Evolutionary conservation across 2,113 vertebrate genomes (phyloP).

Genomic region (Fukomys damarensis): DNA sequence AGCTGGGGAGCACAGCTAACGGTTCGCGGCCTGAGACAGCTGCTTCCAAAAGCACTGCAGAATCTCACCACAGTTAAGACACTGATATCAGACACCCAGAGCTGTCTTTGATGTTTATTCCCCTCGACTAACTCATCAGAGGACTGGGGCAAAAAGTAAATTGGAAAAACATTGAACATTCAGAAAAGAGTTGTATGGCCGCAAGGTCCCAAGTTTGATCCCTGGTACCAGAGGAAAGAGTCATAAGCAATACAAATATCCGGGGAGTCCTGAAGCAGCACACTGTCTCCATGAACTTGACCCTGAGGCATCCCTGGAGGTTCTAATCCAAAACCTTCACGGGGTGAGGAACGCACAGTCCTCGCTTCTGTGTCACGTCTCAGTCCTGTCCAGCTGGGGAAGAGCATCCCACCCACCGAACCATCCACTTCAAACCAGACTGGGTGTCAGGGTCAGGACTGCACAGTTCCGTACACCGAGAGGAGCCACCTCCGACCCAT

Average conservation of each 20-base stretch:
- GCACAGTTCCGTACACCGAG: constrained; percentile 64
- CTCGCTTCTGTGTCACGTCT: constrained; percentile 44
- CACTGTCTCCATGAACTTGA: neutral
- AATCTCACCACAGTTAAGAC: neutral
- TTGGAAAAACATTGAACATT: neutral
- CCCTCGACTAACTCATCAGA: neutral
- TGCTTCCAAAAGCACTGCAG: neutral
- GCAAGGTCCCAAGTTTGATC: too few relatives aligned
- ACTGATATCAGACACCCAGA: neutral
- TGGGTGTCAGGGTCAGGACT: neutral
- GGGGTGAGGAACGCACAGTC: constrained; percentile 33
- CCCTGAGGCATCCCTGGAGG: constrained; percentile 43
- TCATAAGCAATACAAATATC: neutral
- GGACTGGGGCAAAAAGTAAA: neutral
- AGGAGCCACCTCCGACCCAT: constrained; percentile 12
- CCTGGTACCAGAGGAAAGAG: neutral
- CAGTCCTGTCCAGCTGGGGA: constrained; percentile 57
- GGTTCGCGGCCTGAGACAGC: neutral
- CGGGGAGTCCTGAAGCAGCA: neutral
- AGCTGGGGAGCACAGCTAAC: rapidly evolving
- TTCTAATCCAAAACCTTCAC: constrained; percentile 41
- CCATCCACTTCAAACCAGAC: constrained; percentile 59
- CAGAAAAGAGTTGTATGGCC: neutral
- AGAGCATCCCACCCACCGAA: constrained; percentile 59
- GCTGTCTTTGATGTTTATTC: neutral